Conservation (phyloP, 2,888 invertebrate genomes). For the Tetanocera ferruginea region DNA sequence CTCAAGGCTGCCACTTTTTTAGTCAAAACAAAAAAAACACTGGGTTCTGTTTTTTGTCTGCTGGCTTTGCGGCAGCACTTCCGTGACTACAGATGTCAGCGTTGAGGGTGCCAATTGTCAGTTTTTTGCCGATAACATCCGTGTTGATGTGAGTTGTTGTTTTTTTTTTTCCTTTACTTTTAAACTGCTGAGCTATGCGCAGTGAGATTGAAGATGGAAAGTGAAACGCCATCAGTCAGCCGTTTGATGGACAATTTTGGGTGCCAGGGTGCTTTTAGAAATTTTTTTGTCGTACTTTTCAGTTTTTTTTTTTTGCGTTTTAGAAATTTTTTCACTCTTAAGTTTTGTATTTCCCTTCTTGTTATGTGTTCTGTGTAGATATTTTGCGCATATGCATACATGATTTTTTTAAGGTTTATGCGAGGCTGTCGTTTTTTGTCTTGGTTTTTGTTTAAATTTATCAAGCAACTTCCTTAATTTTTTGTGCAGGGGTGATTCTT, state of each 20-base stretch:
- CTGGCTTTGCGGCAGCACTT: no score
- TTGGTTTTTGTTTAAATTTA: neutral
- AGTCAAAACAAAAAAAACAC: conserved; percentile 46
- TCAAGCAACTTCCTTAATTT: neutral
- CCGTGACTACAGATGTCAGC: conserved; percentile 45
- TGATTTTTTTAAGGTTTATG: conserved; percentile 45
- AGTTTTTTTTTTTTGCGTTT: no score
- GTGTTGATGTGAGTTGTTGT: conserved; percentile 41
- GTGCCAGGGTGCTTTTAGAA: conserved; percentile 48
- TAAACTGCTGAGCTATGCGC: neutral
- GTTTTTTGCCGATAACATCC: conserved; percentile 50
- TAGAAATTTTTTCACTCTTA: no score
- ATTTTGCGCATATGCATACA: conserved; percentile 57
- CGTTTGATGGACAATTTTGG: conserved; percentile 29
- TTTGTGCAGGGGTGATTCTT: neutral
- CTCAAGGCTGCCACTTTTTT: neutral
- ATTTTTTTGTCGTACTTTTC: conserved; percentile 17
- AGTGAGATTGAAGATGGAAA: neutral
- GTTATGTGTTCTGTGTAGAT: neutral
- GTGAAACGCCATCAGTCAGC: conserved; percentile 7
- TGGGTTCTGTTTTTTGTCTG: no score
- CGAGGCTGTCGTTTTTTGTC: conserved; percentile 28
- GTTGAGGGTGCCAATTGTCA: conserved; percentile 42
- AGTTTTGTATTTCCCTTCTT: no score
- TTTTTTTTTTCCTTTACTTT: conserved; percentile 49